Base-by-base conservation (phyloP, 2,113 vertebrate species). In the Oreochromis spilurus region DNA sequence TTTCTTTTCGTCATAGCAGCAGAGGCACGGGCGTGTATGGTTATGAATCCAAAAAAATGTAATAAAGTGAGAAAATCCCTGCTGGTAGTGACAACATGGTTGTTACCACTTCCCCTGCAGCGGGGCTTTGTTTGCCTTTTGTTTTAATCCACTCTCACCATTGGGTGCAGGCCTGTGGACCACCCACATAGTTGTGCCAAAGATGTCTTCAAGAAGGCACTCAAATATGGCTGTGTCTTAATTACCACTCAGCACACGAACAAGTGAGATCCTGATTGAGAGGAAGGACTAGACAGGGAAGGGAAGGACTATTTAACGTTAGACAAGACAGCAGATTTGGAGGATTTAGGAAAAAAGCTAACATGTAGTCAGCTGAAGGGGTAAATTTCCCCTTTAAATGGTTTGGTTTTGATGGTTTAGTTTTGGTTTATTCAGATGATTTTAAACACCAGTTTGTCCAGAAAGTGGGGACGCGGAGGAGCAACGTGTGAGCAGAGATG, bases 111-210 rank as follows among this genome's bases (percentile, higher is more conserved):
- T 94, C 90, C 93, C 94, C 90, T 93, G 88, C 91, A 93, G 91
- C 82, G 78, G 87, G 89, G 90, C 93, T 96, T 94, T 94, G 92
- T 95, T 95, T 95, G 92, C 91, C 94, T 94, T 95, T 96, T 95
- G 92, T 96, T 95, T 95, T 94, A 95, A 93, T 96, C 94, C 93
- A 85, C 90, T 94, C 94, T 95, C 94, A 95, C 94, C 95, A 91
- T 92, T 96, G 90, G 95, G 92, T 95, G 88, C 94, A 94, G 94
- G 88, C 88, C 92, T 86, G 81, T 54, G 89, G 96, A 96, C 95
- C 96, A 96, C 95, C 95, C 96, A 96, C 91, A 79, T 62, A 84
- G 95, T 84, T 86, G 89, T 94, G 89, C 91, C 92, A 92, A 91
- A 95, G 91, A 95, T 89, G 90, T 90, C 90, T 93, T 90, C 82